Evolutionary conservation across 2,797 vertebrate genomes (phyloP).

Genomic region (Leptoclinus maculatus): DNA sequence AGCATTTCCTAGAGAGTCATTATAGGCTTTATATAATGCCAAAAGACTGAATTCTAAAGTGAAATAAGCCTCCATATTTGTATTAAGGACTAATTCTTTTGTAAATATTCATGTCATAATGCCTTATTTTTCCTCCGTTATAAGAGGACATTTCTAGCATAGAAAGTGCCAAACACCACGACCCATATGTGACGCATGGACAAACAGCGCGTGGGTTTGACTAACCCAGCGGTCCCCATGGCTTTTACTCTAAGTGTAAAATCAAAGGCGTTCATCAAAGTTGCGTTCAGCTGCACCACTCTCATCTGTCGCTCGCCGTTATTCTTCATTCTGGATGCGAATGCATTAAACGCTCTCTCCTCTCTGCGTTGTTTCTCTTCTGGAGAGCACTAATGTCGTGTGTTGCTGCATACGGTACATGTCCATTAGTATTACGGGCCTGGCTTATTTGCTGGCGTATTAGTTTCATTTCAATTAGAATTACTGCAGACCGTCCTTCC

Average conservation of each 20-base stretch:
- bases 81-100: not conserved
- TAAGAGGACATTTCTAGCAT: not conserved
- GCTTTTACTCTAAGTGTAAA: constrained; percentile 36
- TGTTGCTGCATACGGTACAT: constrained; percentile 17
- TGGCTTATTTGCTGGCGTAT: constrained; percentile 43
- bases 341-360: constrained; percentile 32
- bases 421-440: constrained; percentile 50
- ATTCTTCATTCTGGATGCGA: constrained; percentile 13
- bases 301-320: constrained; percentile 21
- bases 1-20: not conserved
- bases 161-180: not conserved
- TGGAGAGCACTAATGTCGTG: constrained; percentile 48
- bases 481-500: constrained; percentile 24
- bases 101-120: not conserved
- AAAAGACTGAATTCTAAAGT: not conserved
- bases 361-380: constrained; percentile 13
- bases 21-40: not conserved
- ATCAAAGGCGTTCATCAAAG: constrained; percentile 24
- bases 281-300: constrained; percentile 14
- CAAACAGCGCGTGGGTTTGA: constrained; percentile 5
- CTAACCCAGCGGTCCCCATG: not conserved
- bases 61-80: not conserved
- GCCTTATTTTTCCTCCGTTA: not conserved
- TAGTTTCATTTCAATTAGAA: constrained; percentile 53
- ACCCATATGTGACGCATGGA: not conserved